Conservation (phyloP, 2,888 invertebrate genomes). For the Trichopoda pennipes region DNA sequence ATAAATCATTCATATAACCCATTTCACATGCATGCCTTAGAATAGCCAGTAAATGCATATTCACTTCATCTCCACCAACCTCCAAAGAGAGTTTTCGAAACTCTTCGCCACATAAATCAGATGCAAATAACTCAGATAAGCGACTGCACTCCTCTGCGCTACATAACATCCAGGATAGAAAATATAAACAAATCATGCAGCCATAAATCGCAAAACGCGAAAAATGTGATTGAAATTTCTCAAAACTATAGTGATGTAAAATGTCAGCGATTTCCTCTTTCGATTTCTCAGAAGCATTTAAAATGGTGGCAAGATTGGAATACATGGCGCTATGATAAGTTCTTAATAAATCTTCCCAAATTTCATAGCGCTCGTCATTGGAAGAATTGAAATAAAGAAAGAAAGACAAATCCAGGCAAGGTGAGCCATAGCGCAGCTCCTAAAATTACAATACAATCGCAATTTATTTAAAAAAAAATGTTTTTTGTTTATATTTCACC, state of each 20-base stretch:
- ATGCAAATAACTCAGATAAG: constrained; percentile 75
- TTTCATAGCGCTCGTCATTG: constrained; percentile 69
- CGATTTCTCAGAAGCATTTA: constrained; percentile 69
- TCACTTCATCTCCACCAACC: constrained; percentile 77
- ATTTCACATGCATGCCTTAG: constrained; percentile 77
- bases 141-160: constrained; percentile 73
- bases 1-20: constrained; percentile 76
- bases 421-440: constrained; percentile 77
- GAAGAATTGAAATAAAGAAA: constrained; percentile 79
- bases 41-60: constrained; percentile 74
- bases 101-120: constrained; percentile 75
- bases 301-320: constrained; percentile 71
- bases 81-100: constrained; percentile 74
- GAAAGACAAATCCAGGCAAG: constrained; percentile 77
- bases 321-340: constrained; percentile 75
- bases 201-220: constrained; percentile 79
- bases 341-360: constrained; percentile 74
- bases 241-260: constrained; percentile 70
- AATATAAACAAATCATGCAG: constrained; percentile 77
- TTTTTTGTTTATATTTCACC: constrained; percentile 73
- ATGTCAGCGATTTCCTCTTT: constrained; percentile 30
- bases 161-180: constrained; percentile 78
- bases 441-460: constrained; percentile 33
- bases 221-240: constrained; percentile 77
- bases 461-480: neutral